These are phyloP conservation scores for Telmatherina bonti DNA, from an alignment of 2,797 vertebrate species.

Conservation along the genomic window DNA sequence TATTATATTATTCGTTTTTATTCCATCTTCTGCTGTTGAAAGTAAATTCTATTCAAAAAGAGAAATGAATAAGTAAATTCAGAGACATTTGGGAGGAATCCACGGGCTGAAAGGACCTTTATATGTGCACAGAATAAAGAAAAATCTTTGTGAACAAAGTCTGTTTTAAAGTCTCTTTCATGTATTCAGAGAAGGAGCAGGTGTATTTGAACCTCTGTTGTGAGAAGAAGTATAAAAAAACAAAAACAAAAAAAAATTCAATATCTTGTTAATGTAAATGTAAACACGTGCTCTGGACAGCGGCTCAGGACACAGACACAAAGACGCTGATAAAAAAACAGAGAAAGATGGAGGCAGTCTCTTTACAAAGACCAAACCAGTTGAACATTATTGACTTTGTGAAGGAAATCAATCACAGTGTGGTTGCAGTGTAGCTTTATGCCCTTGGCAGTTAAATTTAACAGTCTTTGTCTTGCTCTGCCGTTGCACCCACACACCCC, in stretches of 20 bases:
- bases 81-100: not conserved
- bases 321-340: constrained; percentile 35
- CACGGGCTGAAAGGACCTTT: not conserved
- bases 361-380: constrained; percentile 43
- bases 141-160: not conserved
- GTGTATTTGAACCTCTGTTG: constrained; percentile 9
- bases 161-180: not conserved
- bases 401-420: constrained; percentile 75
- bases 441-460: constrained; percentile 67
- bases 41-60: not conserved
- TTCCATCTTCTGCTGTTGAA: not conserved
- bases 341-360: constrained; percentile 30
- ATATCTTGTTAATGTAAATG: not conserved
- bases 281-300: constrained; percentile 11
- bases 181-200: constrained; percentile 13
- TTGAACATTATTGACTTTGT: constrained; percentile 64
- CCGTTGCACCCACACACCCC: not conserved
- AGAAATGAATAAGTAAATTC: not conserved
- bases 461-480: constrained; percentile 66
- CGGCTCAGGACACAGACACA: constrained; percentile 17
- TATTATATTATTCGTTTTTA: not conserved
- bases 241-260: not conserved
- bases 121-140: not conserved
- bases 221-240: not conserved
- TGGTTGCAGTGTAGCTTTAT: constrained; percentile 49